Base-by-base conservation (phyloP, 2,888 invertebrate species). In the Ophraella communa region DNA sequence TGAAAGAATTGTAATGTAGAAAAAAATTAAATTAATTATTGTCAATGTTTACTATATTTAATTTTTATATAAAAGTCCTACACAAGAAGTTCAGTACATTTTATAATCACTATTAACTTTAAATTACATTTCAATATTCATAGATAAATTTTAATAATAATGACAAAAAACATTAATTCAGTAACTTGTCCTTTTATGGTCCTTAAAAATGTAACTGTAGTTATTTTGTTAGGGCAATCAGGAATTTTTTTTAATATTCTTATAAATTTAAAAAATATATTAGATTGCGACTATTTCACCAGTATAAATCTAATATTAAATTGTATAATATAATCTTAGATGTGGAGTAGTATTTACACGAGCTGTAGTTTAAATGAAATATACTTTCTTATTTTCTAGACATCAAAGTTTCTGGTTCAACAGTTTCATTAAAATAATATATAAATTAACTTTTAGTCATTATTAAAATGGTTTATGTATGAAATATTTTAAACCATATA, bases 121-220 rank as follows among this genome's bases (percentile, higher is more conserved):
- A 27, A 5, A 27, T 27, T 4, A 27, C 10, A 3, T 27, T 27
- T 27, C 4, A 27, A 8, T 10, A 27, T 27, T 27, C 27, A 8
- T 27, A 27, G 5, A 27, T 27, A 27, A 27, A 11, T 30, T 2
- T 30, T 30, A 1, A 30, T 1, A 11, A 30, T 4, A 11, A 30
- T 8, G 30, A 30, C 30, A 30, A 30, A 30, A 30, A 3, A 11
- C n/a, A 42, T 33, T 21, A 23, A 39, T 42, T 23, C 11, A 45
- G 53, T 35, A 53, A 18, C 56, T 44, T 56, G 56, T 56, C 56
- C 56, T 56, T 56, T 56, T 56, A 56, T 56, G 56, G 56, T 56
- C 24, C 17, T 55, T 39, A 7, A 5, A 7, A n/a, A 18, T 42
- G 10, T 11, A 30, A 30, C 8, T 30, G 11, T 30, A 30, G 30